A percentile compares a stretch with the other conserved stretches of the same genome.
These are phyloP conservation scores for Eulemur coronatus DNA, from an alignment of 2,797 vertebrate genomes.

Conservation along the genomic window DNA sequence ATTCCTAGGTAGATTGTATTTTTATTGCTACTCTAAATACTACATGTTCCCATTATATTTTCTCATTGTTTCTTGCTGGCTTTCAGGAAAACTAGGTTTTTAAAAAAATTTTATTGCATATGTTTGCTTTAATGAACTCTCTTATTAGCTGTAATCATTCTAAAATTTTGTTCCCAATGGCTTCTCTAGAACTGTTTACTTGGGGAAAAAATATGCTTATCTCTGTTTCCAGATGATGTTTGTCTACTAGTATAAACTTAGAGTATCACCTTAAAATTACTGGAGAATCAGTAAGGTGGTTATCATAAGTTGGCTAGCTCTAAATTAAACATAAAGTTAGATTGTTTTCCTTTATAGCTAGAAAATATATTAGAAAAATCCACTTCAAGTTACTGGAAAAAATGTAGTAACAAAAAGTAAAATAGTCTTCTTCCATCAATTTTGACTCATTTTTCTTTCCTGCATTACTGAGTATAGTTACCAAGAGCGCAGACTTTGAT, in stretches of 20 bases:
- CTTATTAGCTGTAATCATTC: not conserved
- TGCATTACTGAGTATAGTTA: not conserved
- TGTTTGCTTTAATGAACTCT: not conserved
- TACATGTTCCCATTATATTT: not conserved
- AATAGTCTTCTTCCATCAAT: not conserved
- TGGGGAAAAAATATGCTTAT: not conserved
- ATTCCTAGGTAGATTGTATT: not conserved
- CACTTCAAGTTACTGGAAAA: not conserved
- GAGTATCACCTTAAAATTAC: not conserved
- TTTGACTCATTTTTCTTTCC: not conserved
- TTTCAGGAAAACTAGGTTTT: not conserved
- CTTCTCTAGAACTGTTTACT: not conserved
- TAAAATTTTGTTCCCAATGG: not conserved
- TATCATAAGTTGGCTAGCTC: not conserved
- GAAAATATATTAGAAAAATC: not conserved
- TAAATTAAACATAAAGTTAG: not conserved
- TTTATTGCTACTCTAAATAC: not conserved
- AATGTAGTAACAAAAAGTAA: not conserved
- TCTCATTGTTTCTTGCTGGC: not conserved
- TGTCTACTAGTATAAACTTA: not conserved
- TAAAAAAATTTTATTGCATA: not conserved
- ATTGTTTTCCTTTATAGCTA: not conserved
- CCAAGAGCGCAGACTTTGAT: not conserved
- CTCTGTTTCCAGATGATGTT: not conserved
- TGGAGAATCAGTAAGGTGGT: not conserved